Evolutionary conservation across 2,888 invertebrate species (phyloP), one percentile per base, ranked within the genome.

Genomic region (Mantis religiosa): DNA sequence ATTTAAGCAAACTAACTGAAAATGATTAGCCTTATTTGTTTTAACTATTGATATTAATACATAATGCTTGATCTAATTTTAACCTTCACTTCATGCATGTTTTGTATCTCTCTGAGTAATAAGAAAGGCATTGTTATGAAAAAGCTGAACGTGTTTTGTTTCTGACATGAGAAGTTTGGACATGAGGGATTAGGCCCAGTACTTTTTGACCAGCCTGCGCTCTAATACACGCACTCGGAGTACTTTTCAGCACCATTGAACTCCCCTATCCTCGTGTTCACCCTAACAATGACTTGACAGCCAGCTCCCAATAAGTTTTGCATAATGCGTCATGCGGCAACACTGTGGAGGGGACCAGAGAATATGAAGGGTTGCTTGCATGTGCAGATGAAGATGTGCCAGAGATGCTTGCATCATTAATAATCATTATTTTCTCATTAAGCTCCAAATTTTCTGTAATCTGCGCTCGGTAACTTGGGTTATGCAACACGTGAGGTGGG

Each of bases 261-360:
- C 54, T 71, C 54, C 85, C 85, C 84, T 15, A 30, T 34, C 25
- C 34, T 34, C 84, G n/a, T 71, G 54, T 25, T 84, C 84, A 41
- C 41, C 84, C 34, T 54, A 85, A 85, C 85, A 85, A 85, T 85
- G 85, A 85, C 47, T 41, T 41, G 84, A 84, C 84, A 84, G 84
- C 84, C 84, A n/a, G 30, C 41, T 84, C 34, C 41, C 85, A 84
- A 84, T 84, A 41, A 85, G 85, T 54, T 85, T 85, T 85, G 85
- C 85, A 85, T 85, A 85, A 85, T 85, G 85, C 85, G 85, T 85
- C 85, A 85, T 85, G 54, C 47, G 41, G 34, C 25, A 84, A n/a
- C 84, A 84, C 84, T 84, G 84, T 41, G 54, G 54, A 20, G 54
- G 25, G 54, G 20, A 20, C 25, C 8, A 3, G 1, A 1, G 20